Base-by-base conservation (phyloP, 2,113 vertebrate species). In the Tachysurus fulvidraco region DNA sequence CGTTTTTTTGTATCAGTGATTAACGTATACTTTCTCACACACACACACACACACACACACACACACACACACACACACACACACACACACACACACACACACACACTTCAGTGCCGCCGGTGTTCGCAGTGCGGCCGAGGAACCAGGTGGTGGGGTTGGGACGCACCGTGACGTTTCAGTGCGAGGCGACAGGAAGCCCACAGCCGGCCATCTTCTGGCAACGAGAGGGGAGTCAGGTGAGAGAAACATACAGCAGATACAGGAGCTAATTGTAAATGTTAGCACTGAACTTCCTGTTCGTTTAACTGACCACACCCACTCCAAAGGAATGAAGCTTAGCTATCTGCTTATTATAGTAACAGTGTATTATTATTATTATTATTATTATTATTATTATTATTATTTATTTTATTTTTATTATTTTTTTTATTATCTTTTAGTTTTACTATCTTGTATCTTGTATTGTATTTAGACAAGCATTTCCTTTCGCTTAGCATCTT, bases 161-260 rank as follows among this genome's bases (percentile, higher is more conserved):
- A 82, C 95, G 98, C 87, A 99, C 98, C 0, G 97, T 99, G 89
- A 99, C 98, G 81, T 99, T 99, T 93, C 97, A 98, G 92, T 99
- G 98, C 54, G 98, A 99, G 91, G 98, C 98, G 60, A 98, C 98
- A 0, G 98, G 98, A 86, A 99, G 98, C 88, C 98, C 98, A 83
- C 98, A 99, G 88, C 98, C 98, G 64, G 98, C 98, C 90, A 99
- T 99, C 92, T 99, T 99, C 93, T 99, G 98, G 98, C 92, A 98
- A 90, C 95, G 97, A 88, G 98, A 99, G 87, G 98, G 98, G 87
- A 99, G 98, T 92, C 98, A 99, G 97, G 98, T 99, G 96, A 93
- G 92, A 11, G 16, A 52, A 12, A 54, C 55, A 57, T 17, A 41
- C 77, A 79, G 30, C 28, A 36, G 7, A 78, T 28, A 25, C 50